Base-by-base conservation (phyloP, 2,113 vertebrate species). In the Lepisosteus oculatus region DNA sequence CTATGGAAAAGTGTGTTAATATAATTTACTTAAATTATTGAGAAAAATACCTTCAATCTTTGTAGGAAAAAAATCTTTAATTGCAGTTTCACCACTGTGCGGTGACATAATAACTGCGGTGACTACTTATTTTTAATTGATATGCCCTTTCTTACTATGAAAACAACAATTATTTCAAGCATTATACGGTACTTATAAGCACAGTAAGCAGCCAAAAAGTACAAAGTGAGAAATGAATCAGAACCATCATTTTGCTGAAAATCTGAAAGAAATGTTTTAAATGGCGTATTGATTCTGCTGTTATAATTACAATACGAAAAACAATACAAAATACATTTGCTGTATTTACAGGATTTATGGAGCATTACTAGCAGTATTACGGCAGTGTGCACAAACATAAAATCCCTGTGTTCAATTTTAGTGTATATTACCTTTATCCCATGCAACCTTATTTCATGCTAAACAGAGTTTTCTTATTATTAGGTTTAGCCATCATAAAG, bases 51-150 rank as follows among this genome's bases (percentile, higher is more conserved):
- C 66, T 76, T 47, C 56, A 68, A 66, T 61, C 72, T 76, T 77
- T 68, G 70, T 72, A 44, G 4, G 55, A 54, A 51, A 64, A 65
- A 74, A 73, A 70, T 63, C 66, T 74, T 81, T 78, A 84, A 83
- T 76, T 78, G 82, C 87, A 76, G 77, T 80, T 81, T 68, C 67
- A 87, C 89, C 84, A 88, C 91, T 88, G 89, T 84, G 90, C 84
- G 79, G 83, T 84, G 83, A 85, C 83, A 85, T 86, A 91, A 88
- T 88, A 90, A 90, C 87, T 88, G 89, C 83, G 81, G 82, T 88
- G 88, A 87, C 85, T 88, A 87, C 91, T 90, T 89, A 90, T 85
- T 83, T 86, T 90, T 91, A 91, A 92, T 90, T 91, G 90, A 93
- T 91, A 90, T 90, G 88, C 86, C 87, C 89, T 90, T 91, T 91